A percentile compares a stretch with the other conserved stretches of the same genome.
These are phyloP conservation scores for Pseudochaenichthys georgianus DNA, from an alignment of 2,797 vertebrate species.

Conservation along the genomic window DNA sequence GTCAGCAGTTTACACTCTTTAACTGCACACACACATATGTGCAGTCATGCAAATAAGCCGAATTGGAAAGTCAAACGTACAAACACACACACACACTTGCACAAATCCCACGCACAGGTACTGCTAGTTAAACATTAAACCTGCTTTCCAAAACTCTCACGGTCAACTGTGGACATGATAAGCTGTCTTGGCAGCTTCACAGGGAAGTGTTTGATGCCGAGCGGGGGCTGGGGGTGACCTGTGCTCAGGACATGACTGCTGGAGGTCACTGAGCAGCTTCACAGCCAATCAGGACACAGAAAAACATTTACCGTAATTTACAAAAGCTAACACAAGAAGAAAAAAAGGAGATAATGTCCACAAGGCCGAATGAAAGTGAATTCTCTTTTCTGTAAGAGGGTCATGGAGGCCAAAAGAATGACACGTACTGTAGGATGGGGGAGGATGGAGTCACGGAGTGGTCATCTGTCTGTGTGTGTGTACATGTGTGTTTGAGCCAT, in stretches of 20 bases:
- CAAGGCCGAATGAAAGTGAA: slow-evolving; percentile 51
- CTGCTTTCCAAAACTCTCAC: slow-evolving; percentile 65
- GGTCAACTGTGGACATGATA: slow-evolving; percentile 62
- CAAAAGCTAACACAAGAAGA: slow-evolving; percentile 33
- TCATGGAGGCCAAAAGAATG: slow-evolving; percentile 6
- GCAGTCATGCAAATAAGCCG: slow-evolving; percentile 19
- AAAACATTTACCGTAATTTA: slow-evolving; percentile 46
- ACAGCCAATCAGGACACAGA: slow-evolving; percentile 45
- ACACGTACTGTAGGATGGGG: slow-evolving; percentile 1
- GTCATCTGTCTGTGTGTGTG: slow-evolving; percentile 16
- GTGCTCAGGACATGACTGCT: slow-evolving; percentile 29
- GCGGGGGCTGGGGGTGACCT: slow-evolving; percentile 41
- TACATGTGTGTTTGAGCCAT: slow-evolving; percentile 20
- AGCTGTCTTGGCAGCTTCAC: slow-evolving; percentile 67
- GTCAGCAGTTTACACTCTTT: slow-evolving; percentile 5
- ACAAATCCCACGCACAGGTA: slow-evolving; percentile 17
- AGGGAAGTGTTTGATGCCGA: slow-evolving; percentile 50
- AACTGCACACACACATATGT: slow-evolving; percentile 17
- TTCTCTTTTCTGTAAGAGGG: slow-evolving; percentile 20
- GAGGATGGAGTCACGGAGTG: slow-evolving; percentile 14
- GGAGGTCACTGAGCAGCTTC: slow-evolving; percentile 50
- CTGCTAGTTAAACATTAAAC: slow-evolving; percentile 73
- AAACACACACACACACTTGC: slow-evolving; percentile 1
- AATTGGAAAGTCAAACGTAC: slow-evolving; percentile 11
- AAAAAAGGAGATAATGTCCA: slow-evolving; percentile 27